These are phyloP conservation scores for Lophius piscatorius DNA, from an alignment of 2,113 vertebrate genomes.

Conservation along the genomic window DNA sequence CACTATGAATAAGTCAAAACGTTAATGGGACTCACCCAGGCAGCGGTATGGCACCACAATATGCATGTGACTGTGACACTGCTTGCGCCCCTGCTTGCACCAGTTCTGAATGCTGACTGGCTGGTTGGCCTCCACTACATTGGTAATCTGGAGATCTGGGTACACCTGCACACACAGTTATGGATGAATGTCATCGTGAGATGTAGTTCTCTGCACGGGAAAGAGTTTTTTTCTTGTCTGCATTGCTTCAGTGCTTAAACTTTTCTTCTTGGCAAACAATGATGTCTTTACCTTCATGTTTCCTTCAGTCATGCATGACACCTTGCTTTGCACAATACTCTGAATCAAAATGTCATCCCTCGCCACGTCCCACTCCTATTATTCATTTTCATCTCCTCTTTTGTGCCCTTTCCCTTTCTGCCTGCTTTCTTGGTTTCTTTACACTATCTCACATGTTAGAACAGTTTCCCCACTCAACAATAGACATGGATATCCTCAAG, in stretches of 20 bases:
- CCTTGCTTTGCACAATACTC: slow-evolving; percentile 36
- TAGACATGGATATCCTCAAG: neutral
- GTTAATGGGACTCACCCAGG: slow-evolving; percentile 81
- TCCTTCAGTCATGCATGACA: slow-evolving; percentile 39
- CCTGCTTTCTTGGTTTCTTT: neutral
- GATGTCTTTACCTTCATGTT: slow-evolving; percentile 24
- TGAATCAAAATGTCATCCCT: slow-evolving; percentile 13
- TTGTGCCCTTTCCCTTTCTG: neutral
- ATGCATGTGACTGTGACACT: slow-evolving; percentile 90
- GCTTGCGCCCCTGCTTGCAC: slow-evolving; percentile 94
- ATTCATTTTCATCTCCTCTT: slow-evolving; percentile 1
- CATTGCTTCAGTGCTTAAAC: neutral
- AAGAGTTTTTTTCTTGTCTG: neutral
- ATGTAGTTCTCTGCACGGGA: neutral
- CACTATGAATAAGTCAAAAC: neutral
- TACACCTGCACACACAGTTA: slow-evolving; percentile 85
- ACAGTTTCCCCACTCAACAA: neutral
- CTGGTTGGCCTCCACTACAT: slow-evolving; percentile 98
- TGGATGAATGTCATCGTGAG: neutral
- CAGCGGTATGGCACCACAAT: slow-evolving; percentile 98
- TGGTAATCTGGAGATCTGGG: slow-evolving; percentile 96
- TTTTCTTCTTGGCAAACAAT: slow-evolving; percentile 3
- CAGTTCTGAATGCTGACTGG: slow-evolving; percentile 97
- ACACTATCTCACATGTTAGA: neutral
- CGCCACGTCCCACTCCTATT: slow-evolving; percentile 7